Evolutionary conservation across 2,113 vertebrate genomes (phyloP).

Genomic region (Alligator sinensis): DNA sequence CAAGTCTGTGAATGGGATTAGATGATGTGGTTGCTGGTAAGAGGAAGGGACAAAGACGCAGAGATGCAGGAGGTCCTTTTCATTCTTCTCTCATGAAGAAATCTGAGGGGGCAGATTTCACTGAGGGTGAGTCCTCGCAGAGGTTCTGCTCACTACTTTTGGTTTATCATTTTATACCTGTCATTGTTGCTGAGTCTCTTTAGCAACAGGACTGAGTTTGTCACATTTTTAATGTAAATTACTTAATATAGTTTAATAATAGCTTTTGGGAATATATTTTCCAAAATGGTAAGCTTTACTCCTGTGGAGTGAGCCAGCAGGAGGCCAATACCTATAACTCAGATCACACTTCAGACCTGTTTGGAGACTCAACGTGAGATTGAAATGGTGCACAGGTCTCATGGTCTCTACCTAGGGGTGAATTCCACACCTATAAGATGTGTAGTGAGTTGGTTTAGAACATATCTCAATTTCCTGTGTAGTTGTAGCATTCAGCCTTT

Average conservation of each 20-base stretch:
- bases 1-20: no score
- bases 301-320: background rate
- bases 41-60: no score
- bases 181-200: no score
- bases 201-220: no score
- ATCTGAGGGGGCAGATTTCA: background rate
- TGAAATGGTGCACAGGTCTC: background rate
- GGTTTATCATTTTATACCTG: background rate
- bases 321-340: background rate
- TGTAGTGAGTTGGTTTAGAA: background rate
- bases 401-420: rapidly evolving
- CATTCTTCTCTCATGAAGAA: background rate
- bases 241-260: background rate
- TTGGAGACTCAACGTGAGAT: background rate
- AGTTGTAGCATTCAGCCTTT: background rate
- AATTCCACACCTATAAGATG: background rate
- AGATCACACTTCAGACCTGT: background rate
- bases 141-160: background rate
- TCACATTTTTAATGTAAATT: rapidly evolving
- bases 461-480: background rate
- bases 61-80: no score
- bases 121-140: background rate
- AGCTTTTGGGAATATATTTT: background rate
- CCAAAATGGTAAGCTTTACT: background rate
- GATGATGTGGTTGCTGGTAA: no score